Evolutionary conservation across 2,797 vertebrate genomes (phyloP), one percentile per base, ranked within the genome.

Genomic region (Malacoraja senta): DNA sequence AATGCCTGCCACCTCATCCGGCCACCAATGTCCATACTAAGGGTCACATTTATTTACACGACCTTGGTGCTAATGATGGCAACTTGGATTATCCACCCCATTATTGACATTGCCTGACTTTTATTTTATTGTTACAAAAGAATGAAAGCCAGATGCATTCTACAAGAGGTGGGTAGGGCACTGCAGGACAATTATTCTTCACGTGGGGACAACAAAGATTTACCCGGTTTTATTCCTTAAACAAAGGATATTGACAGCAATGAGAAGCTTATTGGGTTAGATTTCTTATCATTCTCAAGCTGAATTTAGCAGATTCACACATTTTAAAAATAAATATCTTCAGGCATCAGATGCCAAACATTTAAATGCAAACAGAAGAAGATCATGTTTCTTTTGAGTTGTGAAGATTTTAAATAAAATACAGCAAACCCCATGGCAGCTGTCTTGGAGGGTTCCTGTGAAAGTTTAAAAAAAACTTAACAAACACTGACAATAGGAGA

Each of bases 351-450:
- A 32, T 61, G 81, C 10, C 53, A 84, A 84, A 63, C 12, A n/a
- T 61, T 44, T 81, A 44, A 44, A 19, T 44, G 65, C 83, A 88
- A 65, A 1, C 61, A n/a, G n/a, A n/a, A n/a, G n/a, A n/a, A n/a
- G n/a, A n/a, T n/a, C n/a, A n/a, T n/a, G n/a, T n/a, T n/a, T 84
- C 44, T 13, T n/a, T 63, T 86, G 58, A 88, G 84, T 32, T 88
- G 58, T 35, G 84, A 32, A 88, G 83, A 26, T 19, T 65, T 88
- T 35, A 88, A 88, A 65, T 88, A 88, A 88, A 86, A 65, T 65
- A 65, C 32, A 88, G 65, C 84, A 65, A 65, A 88, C 63, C 77
- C 15, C 77, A 78, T 78, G 32, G 32, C 84, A 65, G n/a, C 84
- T 65, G n/a, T 32, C 15, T 61, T 65, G 21, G 81, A 88, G n/a